Conservation (phyloP, 92 coral and sea anemone genomes). For the Siderastrea radians region DNA sequence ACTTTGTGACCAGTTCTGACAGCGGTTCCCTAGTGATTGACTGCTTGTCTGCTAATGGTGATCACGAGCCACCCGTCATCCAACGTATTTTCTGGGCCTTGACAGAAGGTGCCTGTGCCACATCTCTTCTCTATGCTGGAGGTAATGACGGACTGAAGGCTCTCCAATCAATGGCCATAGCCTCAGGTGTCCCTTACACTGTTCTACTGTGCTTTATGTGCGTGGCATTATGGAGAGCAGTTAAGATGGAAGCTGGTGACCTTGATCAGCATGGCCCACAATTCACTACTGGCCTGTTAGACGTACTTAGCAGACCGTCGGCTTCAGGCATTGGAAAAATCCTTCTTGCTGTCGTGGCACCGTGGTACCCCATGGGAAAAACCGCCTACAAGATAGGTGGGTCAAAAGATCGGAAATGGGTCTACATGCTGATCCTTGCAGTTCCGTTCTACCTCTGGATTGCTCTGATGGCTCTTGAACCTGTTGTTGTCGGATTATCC, state of each 20-base stretch:
- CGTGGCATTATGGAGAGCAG: slow-evolving; percentile 77
- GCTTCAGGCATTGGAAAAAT: slow-evolving; percentile 33
- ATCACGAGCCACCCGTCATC: slow-evolving; percentile 89
- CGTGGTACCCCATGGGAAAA: slow-evolving; percentile 79
- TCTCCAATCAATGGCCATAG: slow-evolving; percentile 69
- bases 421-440: slow-evolving; percentile 73
- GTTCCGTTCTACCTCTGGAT: slow-evolving; percentile 75
- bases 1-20: slow-evolving; percentile 97
- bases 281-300: slow-evolving; percentile 66
- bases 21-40: slow-evolving; percentile 95
- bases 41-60: slow-evolving; percentile 92
- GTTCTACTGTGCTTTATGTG: slow-evolving; percentile 77
- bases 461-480: slow-evolving; percentile 60
- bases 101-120: slow-evolving; percentile 86
- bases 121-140: slow-evolving; percentile 74
- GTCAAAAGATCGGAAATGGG: slow-evolving; percentile 28
- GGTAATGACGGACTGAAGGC: slow-evolving; percentile 64
- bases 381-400: slow-evolving; percentile 74
- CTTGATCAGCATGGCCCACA: slow-evolving; percentile 71
- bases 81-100: slow-evolving; percentile 97
- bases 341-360: slow-evolving; percentile 65
- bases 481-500: slow-evolving; percentile 63
- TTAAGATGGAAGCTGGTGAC: slow-evolving; percentile 77
- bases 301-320: slow-evolving; percentile 51
- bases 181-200: slow-evolving; percentile 72